phyloP scores from a whole-genome alignment of 2,797 vertebrate species.

The Cichlasoma orientale region DNA sequence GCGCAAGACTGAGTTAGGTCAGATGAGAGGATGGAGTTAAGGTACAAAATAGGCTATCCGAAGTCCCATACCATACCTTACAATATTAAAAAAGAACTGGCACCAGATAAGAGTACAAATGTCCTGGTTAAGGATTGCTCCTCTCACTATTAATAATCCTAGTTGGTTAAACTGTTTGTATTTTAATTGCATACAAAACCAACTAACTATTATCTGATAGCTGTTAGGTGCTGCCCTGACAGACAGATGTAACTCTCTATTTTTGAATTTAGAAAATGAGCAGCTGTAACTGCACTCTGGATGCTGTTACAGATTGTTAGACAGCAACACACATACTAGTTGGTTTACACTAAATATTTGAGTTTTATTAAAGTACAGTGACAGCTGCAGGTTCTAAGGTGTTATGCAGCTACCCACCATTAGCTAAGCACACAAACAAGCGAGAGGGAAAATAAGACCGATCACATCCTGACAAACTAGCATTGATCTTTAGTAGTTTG shows the following conservation, averaged over 20 bases:
- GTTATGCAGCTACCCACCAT: neutral
- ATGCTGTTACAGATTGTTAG: neutral
- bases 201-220: neutral
- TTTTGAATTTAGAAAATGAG: neutral
- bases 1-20: neutral
- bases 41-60: neutral
- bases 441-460: neutral
- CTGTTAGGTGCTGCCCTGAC: neutral
- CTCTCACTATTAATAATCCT: neutral
- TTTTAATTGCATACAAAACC: neutral
- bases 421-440: neutral
- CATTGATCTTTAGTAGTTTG: neutral
- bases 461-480: neutral
- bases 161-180: neutral
- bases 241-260: neutral
- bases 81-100: neutral
- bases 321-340: neutral
- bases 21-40: neutral
- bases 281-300: neutral
- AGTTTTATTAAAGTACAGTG: neutral
- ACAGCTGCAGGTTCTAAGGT: neutral
- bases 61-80: neutral
- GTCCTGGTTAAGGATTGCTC: neutral
- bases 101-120: neutral
- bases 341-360: neutral